These are phyloP conservation scores for Leptatherina wallacei DNA, from an alignment of 2,797 vertebrate genomes.

Conservation along the genomic window DNA sequence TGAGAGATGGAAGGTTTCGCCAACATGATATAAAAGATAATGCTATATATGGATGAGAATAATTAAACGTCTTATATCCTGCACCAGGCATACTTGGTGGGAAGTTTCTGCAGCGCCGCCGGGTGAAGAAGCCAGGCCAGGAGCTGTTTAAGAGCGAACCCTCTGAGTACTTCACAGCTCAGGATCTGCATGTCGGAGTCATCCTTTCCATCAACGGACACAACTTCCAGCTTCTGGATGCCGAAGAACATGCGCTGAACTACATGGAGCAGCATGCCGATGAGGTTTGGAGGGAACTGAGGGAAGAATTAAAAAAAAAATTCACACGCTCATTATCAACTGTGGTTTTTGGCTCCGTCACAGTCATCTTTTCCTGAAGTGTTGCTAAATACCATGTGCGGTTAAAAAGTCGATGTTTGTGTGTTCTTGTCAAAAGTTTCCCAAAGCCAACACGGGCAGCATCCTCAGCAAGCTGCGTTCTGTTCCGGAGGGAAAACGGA, in stretches of 20 bases:
- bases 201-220: slow-evolving; percentile 84
- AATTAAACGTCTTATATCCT: slow-evolving; percentile 7
- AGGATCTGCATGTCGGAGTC: slow-evolving; percentile 90
- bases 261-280: slow-evolving; percentile 91
- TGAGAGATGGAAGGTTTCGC: neutral
- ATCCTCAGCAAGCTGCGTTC: slow-evolving; percentile 87
- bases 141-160: slow-evolving; percentile 88
- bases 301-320: neutral
- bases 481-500: slow-evolving; percentile 73
- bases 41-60: neutral
- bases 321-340: neutral
- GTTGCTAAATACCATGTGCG: neutral
- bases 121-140: slow-evolving; percentile 90
- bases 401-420: slow-evolving; percentile 19
- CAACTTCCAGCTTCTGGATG: slow-evolving; percentile 86
- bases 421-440: slow-evolving; percentile 81
- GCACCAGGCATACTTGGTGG: slow-evolving; percentile 86
- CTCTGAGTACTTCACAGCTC: slow-evolving; percentile 85
- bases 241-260: slow-evolving; percentile 90
- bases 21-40: neutral
- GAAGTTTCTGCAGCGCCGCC: slow-evolving; percentile 88
- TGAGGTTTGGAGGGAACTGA: slow-evolving; percentile 79
- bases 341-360: slow-evolving; percentile 8
- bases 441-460: slow-evolving; percentile 78
- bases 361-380: neutral